phyloP scores from a whole-genome alignment of 1,140 invertebrate species.

The Pollicipes pollicipes region DNA sequence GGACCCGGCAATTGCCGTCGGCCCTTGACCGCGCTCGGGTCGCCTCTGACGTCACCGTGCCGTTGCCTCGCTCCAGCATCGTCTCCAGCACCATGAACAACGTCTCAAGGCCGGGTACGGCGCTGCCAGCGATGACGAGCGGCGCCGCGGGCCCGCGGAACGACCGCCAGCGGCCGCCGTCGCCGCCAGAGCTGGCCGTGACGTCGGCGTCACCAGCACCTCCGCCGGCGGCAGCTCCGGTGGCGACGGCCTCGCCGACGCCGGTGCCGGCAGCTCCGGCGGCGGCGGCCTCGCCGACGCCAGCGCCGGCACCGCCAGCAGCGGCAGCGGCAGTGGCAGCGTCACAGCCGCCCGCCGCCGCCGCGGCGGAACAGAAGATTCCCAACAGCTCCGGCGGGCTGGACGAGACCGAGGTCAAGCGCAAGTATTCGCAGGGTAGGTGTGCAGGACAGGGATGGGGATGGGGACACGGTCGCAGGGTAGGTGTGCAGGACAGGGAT shows the following conservation, averaged over 20 bases:
- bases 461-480: too few relatives aligned
- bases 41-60: too few relatives aligned
- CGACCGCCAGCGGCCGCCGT: too few relatives aligned
- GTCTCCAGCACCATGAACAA: constrained; percentile 5
- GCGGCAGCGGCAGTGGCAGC: not conserved
- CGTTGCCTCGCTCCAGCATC: constrained; percentile 5
- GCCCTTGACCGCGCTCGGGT: too few relatives aligned
- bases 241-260: not conserved
- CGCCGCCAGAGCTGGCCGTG: too few relatives aligned
- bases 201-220: not conserved
- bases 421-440: constrained; percentile 5
- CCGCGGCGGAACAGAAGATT: not conserved
- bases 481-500: too few relatives aligned
- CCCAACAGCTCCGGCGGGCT: not conserved
- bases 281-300: not conserved
- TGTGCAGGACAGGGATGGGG: too few relatives aligned
- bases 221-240: not conserved
- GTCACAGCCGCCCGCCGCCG: not conserved
- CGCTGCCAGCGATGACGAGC: not conserved
- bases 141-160: too few relatives aligned
- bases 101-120: not conserved
- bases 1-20: too few relatives aligned
- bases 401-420: not conserved
- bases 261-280: not conserved
- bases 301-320: not conserved